These are phyloP conservation scores for Galerucella calmariensis DNA, from an alignment of 2,888 invertebrate genomes.

Conservation along the genomic window DNA sequence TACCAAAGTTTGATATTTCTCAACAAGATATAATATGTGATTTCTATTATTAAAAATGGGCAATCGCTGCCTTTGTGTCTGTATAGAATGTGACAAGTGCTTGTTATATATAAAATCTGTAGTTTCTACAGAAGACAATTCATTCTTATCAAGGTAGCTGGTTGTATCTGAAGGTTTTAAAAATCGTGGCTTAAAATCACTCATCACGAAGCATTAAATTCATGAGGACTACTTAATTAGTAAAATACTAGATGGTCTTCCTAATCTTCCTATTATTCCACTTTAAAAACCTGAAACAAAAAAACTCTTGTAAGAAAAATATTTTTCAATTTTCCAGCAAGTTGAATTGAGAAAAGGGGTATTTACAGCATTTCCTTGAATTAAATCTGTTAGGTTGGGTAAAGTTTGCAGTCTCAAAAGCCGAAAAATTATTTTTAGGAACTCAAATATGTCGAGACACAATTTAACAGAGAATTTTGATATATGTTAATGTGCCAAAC, in stretches of 20 bases:
- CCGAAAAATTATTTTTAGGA: too few relatives aligned
- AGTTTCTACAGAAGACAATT: slow-evolving; percentile 55
- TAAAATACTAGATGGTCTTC: slow-evolving; percentile 1
- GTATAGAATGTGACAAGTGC: slow-evolving; percentile 83
- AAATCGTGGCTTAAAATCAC: slow-evolving; percentile 63
- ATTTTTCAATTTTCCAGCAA: too few relatives aligned
- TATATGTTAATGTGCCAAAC: too few relatives aligned
- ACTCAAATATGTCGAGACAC: too few relatives aligned
- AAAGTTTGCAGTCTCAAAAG: too few relatives aligned
- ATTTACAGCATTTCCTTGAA: too few relatives aligned
- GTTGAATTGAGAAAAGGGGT: too few relatives aligned
- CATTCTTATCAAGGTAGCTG: slow-evolving; percentile 62
- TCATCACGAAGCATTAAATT: slow-evolving; percentile 54
- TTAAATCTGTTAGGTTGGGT: too few relatives aligned
- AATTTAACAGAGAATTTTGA: too few relatives aligned
- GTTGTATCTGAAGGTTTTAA: slow-evolving; percentile 61
- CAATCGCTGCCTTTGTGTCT: slow-evolving; percentile 84
- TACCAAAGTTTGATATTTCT: slow-evolving; percentile 89
- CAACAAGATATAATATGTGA: slow-evolving; percentile 90
- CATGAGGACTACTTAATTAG: slow-evolving; percentile 12
- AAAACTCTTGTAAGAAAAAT: background rate
- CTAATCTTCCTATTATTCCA: background rate
- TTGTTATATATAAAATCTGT: slow-evolving; percentile 84
- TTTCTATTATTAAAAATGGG: slow-evolving; percentile 88
- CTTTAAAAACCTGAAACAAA: slow-evolving; percentile 4